phyloP scores from a whole-genome alignment of 2,797 vertebrate genomes.

The Mallotus villosus region DNA sequence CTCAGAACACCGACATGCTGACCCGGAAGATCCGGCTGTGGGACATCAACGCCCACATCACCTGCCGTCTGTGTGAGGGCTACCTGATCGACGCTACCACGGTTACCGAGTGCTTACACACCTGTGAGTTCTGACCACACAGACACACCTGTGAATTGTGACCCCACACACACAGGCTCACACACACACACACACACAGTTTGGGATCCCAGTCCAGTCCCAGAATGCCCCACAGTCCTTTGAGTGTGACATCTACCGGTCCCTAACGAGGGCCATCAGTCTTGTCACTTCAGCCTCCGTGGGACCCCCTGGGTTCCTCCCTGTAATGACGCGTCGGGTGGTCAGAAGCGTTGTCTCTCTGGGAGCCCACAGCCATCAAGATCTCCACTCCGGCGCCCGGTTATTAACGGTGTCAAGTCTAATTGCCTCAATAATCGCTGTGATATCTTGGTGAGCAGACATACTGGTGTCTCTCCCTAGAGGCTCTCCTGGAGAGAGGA shows the following conservation, averaged over 20 bases:
- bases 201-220: neutral
- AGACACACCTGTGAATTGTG: conserved; percentile 89
- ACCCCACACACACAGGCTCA: conserved; percentile 11
- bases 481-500: neutral
- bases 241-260: neutral
- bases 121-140: conserved; percentile 80
- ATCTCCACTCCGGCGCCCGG: too few species aligned
- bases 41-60: conserved; percentile 99
- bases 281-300: too few species aligned
- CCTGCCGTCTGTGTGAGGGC: conserved; percentile 95
- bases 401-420: too few species aligned
- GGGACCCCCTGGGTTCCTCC: too few species aligned
- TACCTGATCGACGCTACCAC: conserved; percentile 99
- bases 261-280: too few species aligned
- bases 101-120: conserved; percentile 98
- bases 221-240: neutral
- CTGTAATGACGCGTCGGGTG: too few species aligned
- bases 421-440: too few species aligned
- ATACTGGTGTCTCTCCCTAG: too few species aligned
- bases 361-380: too few species aligned
- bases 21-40: conserved; percentile 98
- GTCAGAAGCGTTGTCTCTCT: too few species aligned
- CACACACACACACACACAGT: conserved; percentile 1
- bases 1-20: conserved; percentile 90
- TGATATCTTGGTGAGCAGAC: too few species aligned